Conservation (phyloP, 30 jellyfish, hydroid and myxozoan species). For the Sanderia malayensis region DNA sequence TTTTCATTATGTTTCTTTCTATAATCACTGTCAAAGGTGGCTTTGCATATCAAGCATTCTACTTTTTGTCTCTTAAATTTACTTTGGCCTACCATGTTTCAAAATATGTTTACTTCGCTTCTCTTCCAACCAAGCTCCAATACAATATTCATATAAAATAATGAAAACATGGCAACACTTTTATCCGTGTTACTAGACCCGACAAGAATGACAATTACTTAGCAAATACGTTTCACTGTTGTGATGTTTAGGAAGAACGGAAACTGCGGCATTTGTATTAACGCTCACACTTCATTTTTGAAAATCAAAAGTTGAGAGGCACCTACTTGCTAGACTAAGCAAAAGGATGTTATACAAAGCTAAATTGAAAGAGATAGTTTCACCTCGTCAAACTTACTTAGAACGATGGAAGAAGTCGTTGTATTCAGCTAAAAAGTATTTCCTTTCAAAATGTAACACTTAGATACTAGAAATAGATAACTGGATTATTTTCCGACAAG, state of each 20-base stretch:
- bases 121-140: not conserved
- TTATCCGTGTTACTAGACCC: not conserved
- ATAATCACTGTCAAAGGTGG: conserved; percentile 1
- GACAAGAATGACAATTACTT: not conserved
- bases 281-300: not conserved
- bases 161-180: not conserved
- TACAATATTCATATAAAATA: not conserved
- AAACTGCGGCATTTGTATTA: not conserved
- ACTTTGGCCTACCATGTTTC: conserved; percentile 13
- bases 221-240: not conserved
- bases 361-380: not conserved
- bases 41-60: conserved; percentile 14
- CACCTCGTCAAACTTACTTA: not conserved
- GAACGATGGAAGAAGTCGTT: not conserved
- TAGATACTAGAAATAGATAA: not conserved
- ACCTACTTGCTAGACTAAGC: conserved; percentile 1
- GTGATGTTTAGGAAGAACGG: not conserved
- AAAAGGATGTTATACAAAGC: not conserved
- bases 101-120: not conserved
- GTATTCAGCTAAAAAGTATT: not conserved
- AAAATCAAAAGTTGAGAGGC: not conserved
- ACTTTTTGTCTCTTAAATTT: conserved; percentile 9
- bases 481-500: not conserved
- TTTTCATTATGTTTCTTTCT: conserved; percentile 12
- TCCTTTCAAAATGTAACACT: not conserved